Evolutionary conservation across 2,888 invertebrate genomes (phyloP).

Genomic region (Orgyia antiqua): DNA sequence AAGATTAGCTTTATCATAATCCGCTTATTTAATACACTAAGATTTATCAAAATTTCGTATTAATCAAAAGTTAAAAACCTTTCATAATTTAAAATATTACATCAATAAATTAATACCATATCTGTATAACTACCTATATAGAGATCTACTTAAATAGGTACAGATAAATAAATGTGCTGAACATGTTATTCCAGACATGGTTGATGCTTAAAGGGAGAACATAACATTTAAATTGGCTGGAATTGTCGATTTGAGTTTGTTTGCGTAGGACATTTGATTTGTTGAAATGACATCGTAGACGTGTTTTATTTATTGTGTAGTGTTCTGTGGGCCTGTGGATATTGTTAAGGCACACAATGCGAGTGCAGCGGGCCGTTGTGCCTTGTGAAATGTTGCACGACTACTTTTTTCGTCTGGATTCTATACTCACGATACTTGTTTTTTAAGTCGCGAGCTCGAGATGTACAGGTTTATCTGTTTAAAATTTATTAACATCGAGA

Average conservation of each 20-base stretch:
- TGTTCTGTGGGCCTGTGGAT: constrained; percentile 60
- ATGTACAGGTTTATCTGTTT: constrained; percentile 78
- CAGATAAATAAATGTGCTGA: constrained; percentile 15
- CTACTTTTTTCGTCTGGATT: constrained; percentile 79
- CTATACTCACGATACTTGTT: constrained; percentile 73
- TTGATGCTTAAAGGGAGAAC: constrained; percentile 36
- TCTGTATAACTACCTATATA: too few relatives aligned
- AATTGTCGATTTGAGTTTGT: constrained; percentile 61
- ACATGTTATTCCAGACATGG: constrained; percentile 32
- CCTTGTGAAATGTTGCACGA: constrained; percentile 77
- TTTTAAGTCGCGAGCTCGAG: constrained; percentile 73
- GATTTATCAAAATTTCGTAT: too few relatives aligned
- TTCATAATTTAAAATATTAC: too few relatives aligned
- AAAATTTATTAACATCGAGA: constrained; percentile 78
- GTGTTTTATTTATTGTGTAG: constrained; percentile 64
- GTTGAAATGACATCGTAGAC: constrained; percentile 62
- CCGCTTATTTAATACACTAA: too few relatives aligned
- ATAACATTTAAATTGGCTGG: constrained; percentile 62
- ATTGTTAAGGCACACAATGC: constrained; percentile 73
- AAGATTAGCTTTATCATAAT: too few relatives aligned
- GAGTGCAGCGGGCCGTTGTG: constrained; percentile 74
- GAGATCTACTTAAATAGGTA: too few relatives aligned
- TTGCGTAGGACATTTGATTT: constrained; percentile 65
- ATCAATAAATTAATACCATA: too few relatives aligned
- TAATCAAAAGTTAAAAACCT: too few relatives aligned